Percentiles rank a stretch among this genome's conserved stretches.
phyloP scores from a whole-genome alignment of 2,888 invertebrate genomes.

The Meiosimyza platycephala region DNA sequence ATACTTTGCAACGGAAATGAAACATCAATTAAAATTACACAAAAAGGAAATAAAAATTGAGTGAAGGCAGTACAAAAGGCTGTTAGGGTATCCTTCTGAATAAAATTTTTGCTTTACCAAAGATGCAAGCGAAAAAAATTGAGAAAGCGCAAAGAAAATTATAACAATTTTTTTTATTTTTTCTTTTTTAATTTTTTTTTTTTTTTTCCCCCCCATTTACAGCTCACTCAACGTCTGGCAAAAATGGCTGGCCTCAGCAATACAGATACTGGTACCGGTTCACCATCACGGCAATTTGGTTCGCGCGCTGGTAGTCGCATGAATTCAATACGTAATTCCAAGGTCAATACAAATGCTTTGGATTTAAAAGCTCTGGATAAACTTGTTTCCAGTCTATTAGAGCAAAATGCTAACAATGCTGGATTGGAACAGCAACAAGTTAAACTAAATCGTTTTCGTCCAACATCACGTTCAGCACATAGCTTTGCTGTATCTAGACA shows the following conservation, averaged over 20 bases:
- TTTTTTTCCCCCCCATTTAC: constrained; percentile 14
- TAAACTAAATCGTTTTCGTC: constrained; percentile 64
- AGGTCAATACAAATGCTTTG: constrained; percentile 61
- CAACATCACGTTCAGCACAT: constrained; percentile 65
- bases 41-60: not conserved
- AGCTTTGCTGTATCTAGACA: constrained; percentile 48
- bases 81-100: not conserved
- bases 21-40: constrained; percentile 61
- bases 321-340: constrained; percentile 65
- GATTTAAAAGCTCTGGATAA: constrained; percentile 76
- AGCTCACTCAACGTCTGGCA: constrained; percentile 64
- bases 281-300: constrained; percentile 32
- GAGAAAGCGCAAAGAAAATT: not conserved
- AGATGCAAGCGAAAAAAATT: too few relatives aligned
- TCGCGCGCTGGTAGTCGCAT: constrained; percentile 54
- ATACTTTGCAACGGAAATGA: too few relatives aligned
- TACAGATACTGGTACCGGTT: constrained; percentile 40
- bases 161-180: not conserved
- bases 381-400: constrained; percentile 73
- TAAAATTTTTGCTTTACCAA: not conserved
- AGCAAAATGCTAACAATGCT: constrained; percentile 59
- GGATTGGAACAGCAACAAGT: constrained; percentile 35
- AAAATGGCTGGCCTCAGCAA: constrained; percentile 58
- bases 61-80: not conserved
- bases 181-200: constrained; percentile 8